Conservation (phyloP, 2,888 invertebrate species). For the Heteromyza rotundicornis region DNA sequence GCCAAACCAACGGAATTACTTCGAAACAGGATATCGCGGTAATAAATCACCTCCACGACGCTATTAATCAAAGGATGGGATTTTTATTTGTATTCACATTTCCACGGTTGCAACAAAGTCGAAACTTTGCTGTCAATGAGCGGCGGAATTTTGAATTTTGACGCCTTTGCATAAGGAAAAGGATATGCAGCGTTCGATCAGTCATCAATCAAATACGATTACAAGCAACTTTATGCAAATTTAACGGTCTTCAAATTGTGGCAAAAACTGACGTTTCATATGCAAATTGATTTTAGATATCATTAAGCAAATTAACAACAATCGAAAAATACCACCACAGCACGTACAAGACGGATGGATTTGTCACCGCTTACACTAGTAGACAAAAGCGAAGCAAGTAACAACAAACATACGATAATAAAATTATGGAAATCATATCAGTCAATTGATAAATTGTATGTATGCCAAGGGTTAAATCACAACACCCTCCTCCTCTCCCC, state of each 20-base stretch:
- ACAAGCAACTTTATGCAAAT: not conserved
- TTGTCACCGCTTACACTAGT: not conserved
- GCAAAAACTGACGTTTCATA: not conserved
- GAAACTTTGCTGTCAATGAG: too few species aligned
- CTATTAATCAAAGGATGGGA: not conserved
- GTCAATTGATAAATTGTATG: not conserved
- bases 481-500: too few species aligned
- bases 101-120: too few species aligned
- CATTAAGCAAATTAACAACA: not conserved
- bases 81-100: too few species aligned
- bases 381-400: not conserved
- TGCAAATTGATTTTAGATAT: too few species aligned
- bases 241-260: not conserved
- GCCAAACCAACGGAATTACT: not conserved
- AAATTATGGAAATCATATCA: not conserved
- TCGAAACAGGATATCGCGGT: not conserved
- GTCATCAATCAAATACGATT: not conserved
- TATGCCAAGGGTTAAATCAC: not conserved
- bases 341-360: not conserved
- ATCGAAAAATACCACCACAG: not conserved
- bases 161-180: too few species aligned
- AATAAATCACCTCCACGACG: too few species aligned
- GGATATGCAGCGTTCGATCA: not conserved
- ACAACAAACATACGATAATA: not conserved
- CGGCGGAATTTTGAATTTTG: too few species aligned